Conservation (phyloP, 2,797 vertebrate species). For the Passerculus sandwichensis region DNA sequence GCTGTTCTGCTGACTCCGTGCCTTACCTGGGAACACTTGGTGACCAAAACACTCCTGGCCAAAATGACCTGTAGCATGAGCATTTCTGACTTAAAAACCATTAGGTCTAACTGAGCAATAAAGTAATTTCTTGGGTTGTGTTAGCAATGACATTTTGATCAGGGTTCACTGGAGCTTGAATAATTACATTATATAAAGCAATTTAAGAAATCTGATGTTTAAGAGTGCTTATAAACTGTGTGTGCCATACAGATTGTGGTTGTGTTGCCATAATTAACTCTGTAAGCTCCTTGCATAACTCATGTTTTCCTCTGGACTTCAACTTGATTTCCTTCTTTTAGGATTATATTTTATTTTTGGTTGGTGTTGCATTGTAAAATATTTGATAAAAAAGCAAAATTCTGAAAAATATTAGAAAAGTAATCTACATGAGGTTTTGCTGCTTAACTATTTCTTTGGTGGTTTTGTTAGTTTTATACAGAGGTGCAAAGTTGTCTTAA, state of each 20-base stretch:
- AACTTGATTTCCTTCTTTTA: neutral
- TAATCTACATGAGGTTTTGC: neutral
- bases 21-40: neutral
- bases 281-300: neutral
- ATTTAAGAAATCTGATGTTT: conserved; percentile 9
- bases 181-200: conserved; percentile 40
- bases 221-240: neutral
- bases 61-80: neutral
- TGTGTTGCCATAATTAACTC: neutral
- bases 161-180: neutral
- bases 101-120: neutral
- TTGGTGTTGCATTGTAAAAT: neutral
- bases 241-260: neutral
- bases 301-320: neutral
- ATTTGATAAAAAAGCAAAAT: neutral
- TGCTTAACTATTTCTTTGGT: neutral
- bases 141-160: neutral
- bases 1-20: neutral
- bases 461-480: neutral
- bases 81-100: neutral
- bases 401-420: neutral
- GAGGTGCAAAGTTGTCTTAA: neutral
- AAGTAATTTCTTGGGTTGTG: neutral
- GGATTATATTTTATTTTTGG: neutral
- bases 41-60: neutral